Percentiles rank a stretch among this genome's conserved stretches.
Conservation (phyloP, 2,797 vertebrate genomes). For the Echeneis naucrates region DNA sequence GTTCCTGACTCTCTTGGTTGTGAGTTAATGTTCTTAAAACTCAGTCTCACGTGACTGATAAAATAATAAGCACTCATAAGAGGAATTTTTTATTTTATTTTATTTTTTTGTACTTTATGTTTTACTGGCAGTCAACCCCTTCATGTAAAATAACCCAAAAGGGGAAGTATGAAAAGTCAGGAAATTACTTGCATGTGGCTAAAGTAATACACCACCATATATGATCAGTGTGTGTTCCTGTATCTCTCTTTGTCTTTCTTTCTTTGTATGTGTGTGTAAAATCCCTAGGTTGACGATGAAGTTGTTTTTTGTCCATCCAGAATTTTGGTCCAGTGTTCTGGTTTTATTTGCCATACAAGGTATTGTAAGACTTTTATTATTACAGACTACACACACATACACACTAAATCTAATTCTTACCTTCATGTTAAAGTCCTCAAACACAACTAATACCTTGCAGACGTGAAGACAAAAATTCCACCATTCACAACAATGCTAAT, state of each 20-base stretch:
- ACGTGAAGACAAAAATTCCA: no score
- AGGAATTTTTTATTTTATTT: conserved; percentile 1
- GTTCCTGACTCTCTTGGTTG: not conserved
- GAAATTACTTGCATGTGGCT: conserved; percentile 39
- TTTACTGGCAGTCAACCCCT: not conserved
- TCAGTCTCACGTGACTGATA: not conserved
- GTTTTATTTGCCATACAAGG: conserved; percentile 19
- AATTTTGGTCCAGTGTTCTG: conserved; percentile 41
- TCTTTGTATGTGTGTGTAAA: conserved; percentile 3
- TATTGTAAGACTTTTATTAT: conserved; percentile 43
- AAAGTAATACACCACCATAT: not conserved
- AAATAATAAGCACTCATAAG: not conserved
- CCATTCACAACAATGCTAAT: no score
- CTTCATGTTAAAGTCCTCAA: no score
- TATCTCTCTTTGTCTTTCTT: not conserved
- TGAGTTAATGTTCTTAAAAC: not conserved
- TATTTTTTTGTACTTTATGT: no score
- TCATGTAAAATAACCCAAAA: conserved; percentile 40
- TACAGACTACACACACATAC: not conserved
- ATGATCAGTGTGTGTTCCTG: not conserved
- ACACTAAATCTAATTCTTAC: not conserved
- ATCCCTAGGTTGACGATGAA: conserved; percentile 41
- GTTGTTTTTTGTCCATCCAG: conserved; percentile 2
- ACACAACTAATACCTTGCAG: no score
- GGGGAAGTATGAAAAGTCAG: conserved; percentile 58